These are phyloP conservation scores for Holotrichia oblita DNA, from an alignment of 1,140 invertebrate genomes.

Conservation along the genomic window DNA sequence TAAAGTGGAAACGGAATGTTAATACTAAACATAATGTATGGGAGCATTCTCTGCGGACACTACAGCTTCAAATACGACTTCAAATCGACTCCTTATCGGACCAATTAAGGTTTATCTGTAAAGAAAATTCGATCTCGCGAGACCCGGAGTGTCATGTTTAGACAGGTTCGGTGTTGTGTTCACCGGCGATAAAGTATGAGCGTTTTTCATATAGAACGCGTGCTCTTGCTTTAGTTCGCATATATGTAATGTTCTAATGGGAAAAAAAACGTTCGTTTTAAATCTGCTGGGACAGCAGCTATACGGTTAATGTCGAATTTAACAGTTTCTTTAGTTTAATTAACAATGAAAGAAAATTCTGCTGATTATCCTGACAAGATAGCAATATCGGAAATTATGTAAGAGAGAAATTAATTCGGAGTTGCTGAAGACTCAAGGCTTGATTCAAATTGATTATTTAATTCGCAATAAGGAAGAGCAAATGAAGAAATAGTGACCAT, in stretches of 20 bases:
- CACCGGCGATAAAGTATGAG: neutral
- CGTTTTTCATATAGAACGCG: neutral
- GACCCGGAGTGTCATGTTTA: neutral
- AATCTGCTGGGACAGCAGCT: neutral
- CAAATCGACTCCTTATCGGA: constrained; percentile 39
- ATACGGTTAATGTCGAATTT: neutral
- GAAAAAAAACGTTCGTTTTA: neutral
- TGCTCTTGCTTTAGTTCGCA: neutral
- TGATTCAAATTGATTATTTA: no score
- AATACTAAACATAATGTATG: neutral
- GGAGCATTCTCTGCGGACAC: neutral
- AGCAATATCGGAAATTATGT: no score
- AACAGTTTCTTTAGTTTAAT: neutral
- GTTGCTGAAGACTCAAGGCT: no score
- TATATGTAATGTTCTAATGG: neutral
- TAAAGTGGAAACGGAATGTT: constrained; percentile 14
- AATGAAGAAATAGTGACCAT: no score
- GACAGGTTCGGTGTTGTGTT: constrained; percentile 11
- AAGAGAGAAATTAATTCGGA: no score
- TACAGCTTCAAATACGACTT: constrained; percentile 37
- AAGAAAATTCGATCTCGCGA: constrained; percentile 6
- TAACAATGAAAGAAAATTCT: neutral
- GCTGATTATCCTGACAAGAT: no score
- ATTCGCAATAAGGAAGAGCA: no score
- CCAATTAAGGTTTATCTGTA: constrained; percentile 40